Evolutionary conservation across 2,113 vertebrate genomes (phyloP), one percentile per base, ranked within the genome.

Genomic region (Trochalopteron elliotii): DNA sequence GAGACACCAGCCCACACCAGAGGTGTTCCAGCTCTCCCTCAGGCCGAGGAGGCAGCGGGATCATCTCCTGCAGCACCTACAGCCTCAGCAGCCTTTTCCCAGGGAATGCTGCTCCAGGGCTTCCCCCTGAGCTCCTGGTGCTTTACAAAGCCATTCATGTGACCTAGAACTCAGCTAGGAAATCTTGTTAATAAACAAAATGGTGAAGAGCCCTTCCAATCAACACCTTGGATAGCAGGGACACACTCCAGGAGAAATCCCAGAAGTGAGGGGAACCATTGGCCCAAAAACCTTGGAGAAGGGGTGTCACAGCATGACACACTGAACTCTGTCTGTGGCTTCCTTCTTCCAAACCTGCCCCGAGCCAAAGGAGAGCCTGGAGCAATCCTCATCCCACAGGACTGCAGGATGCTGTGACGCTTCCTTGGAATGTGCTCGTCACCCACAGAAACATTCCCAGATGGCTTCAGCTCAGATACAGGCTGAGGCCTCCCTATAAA

Each of bases 11-110:
- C 42, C 59, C 55, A 22, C 45, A 30, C 4, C 17, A 8, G 1
- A 8, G 1, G 3, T 1, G 12, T 11, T 44, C 39, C 13, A 21
- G 30, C 20, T 69, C 61, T 53, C 35, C 71, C 33, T 52, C 42
- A 47, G 45, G n/a, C 16, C 0, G 4, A 55, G 60, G 60, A 42
- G 45, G 30, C 67, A 50, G 30, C 0, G 0, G 7, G 59, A 49
- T 15, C 44, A 0, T 37, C 24, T 52, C 37, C 79, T 23, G 5
- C 61, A 63, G 78, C 30, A 11, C 4, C 61, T 56, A 1, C 18
- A 25, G 64, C 13, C 76, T 59, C 56, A 11, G 10, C 9, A 7
- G 40, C 50, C 30, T 42, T 65, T 33, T 45, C 72, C 84, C 68
- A 25, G 24, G 74, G 55, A 37, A 23, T 1, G n/a, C 3, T 37